phyloP scores from a whole-genome alignment of 2,888 invertebrate species.

The Seira ritae region DNA sequence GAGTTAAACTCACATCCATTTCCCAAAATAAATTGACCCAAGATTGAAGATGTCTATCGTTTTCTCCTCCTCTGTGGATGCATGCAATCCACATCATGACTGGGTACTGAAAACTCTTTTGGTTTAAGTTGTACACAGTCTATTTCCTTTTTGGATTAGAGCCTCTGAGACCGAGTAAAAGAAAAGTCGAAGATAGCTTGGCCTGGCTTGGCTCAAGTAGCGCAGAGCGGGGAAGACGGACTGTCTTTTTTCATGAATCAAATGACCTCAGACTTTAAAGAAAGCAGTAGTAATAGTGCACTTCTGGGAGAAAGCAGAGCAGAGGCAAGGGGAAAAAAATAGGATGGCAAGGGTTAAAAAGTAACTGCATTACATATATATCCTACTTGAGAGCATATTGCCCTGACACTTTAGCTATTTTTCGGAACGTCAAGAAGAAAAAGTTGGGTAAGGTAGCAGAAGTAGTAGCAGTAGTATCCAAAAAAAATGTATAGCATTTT shows the following conservation, averaged over 20 bases:
- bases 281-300: conserved; percentile 9
- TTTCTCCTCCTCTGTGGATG: background rate
- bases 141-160: background rate
- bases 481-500: no score
- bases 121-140: no score
- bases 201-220: background rate
- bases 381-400: conserved; percentile 34
- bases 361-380: conserved; percentile 43
- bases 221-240: conserved; percentile 19
- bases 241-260: conserved; percentile 57
- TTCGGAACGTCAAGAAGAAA: conserved; percentile 33
- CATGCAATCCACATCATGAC: no score
- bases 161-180: background rate
- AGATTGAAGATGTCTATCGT: conserved; percentile 64
- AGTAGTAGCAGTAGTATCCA: background rate
- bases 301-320: conserved; percentile 26
- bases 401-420: conserved; percentile 35
- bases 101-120: no score
- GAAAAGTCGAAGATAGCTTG: background rate
- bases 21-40: conserved; percentile 63
- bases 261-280: conserved; percentile 41
- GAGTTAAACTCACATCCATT: conserved; percentile 65
- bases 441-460: background rate
- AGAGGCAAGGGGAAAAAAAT: conserved; percentile 4
- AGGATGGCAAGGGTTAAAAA: conserved; percentile 37